Conservation (phyloP, 2,888 invertebrate genomes). For the Drymonia ruficornis region DNA sequence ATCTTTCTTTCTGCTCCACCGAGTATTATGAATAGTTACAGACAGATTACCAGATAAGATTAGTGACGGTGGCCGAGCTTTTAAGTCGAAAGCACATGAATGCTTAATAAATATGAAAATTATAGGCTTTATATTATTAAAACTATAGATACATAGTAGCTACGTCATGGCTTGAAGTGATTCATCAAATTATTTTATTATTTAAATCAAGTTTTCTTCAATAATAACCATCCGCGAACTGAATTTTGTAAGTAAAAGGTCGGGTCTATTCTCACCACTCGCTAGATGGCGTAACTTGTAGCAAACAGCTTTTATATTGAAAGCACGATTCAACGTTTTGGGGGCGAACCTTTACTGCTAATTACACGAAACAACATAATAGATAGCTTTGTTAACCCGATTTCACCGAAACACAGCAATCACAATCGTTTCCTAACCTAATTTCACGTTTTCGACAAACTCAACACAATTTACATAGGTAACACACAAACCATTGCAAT, state of each 20-base stretch:
- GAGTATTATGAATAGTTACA: slow-evolving; percentile 40
- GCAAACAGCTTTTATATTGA: slow-evolving; percentile 55
- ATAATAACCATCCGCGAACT: not conserved
- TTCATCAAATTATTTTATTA: not conserved
- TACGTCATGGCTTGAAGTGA: not conserved
- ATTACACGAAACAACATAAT: slow-evolving; percentile 55
- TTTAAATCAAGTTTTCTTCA: not conserved
- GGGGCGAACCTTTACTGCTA: slow-evolving; percentile 51
- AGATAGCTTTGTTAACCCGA: slow-evolving; percentile 56
- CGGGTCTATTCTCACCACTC: slow-evolving; percentile 30
- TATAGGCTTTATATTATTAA: slow-evolving; percentile 20
- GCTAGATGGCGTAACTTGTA: slow-evolving; percentile 69
- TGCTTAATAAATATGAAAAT: slow-evolving; percentile 32
- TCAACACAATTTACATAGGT: slow-evolving; percentile 29
- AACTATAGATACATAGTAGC: not conserved
- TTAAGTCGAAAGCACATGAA: slow-evolving; percentile 34
- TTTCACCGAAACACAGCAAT: slow-evolving; percentile 49
- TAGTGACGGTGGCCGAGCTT: slow-evolving; percentile 47
- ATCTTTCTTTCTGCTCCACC: slow-evolving; percentile 41
- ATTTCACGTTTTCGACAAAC: slow-evolving; percentile 20
- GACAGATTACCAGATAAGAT: slow-evolving; percentile 53
- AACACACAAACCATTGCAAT: slow-evolving; percentile 11
- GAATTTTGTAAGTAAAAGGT: not conserved
- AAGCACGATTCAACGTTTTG: slow-evolving; percentile 33
- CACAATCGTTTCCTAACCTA: slow-evolving; percentile 30